These are phyloP conservation scores for Drosophila tani DNA, from an alignment of 1,140 invertebrate species.

Conservation along the genomic window DNA sequence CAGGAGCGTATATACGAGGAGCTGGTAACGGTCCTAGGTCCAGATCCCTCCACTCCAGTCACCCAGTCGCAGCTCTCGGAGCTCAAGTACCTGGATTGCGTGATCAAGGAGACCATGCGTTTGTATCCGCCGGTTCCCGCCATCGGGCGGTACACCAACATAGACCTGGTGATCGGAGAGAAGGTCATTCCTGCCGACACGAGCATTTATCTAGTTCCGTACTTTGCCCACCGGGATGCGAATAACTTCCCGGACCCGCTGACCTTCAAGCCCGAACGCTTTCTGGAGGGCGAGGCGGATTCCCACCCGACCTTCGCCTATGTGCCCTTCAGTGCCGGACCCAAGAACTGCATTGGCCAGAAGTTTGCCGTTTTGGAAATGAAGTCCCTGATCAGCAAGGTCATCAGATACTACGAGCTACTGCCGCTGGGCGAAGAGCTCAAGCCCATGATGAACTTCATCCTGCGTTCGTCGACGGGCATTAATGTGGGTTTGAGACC, in stretches of 20 bases:
- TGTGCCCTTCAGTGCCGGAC: conserved; percentile 89
- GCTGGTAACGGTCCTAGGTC: conserved; percentile 86
- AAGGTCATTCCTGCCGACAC: conserved; percentile 59
- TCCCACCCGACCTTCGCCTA: conserved; percentile 86
- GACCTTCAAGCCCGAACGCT: conserved; percentile 89
- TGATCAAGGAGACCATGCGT: conserved; percentile 86
- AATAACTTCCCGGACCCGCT: conserved; percentile 63
- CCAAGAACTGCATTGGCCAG: conserved; percentile 89
- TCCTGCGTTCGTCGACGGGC: conserved; percentile 56
- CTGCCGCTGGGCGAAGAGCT: conserved; percentile 55
- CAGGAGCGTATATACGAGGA: conserved; percentile 87
- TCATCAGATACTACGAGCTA: conserved; percentile 88
- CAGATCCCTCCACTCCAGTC: conserved; percentile 69
- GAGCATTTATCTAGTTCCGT: conserved; percentile 78
- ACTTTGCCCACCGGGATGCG: conserved; percentile 68
- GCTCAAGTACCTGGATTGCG: conserved; percentile 87
- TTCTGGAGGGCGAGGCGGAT: conserved; percentile 83
- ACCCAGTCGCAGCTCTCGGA: conserved; percentile 84
- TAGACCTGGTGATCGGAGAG: conserved; percentile 68
- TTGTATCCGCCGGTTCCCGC: conserved; percentile 87
- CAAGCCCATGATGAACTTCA: conserved; percentile 67
- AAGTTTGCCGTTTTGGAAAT: conserved; percentile 92
- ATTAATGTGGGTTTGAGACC: conserved; percentile 55
- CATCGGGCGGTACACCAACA: conserved; percentile 84
- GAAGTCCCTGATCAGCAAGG: conserved; percentile 88